Base-by-base conservation (phyloP, 2,797 vertebrate species). In the Diplodus sargus region DNA sequence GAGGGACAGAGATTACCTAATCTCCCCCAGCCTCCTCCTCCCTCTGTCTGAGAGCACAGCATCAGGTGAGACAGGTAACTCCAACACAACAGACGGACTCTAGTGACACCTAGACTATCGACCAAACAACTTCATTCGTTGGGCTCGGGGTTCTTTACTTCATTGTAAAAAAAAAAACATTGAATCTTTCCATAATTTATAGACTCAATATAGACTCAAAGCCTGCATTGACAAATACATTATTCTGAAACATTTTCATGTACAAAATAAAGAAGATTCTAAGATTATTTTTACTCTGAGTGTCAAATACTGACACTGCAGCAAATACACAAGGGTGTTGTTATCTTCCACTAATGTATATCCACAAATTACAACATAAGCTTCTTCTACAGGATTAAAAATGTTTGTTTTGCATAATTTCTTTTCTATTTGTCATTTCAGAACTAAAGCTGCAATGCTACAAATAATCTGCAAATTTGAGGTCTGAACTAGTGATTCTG, bases 1-100 rank as follows among this genome's bases (percentile, higher is more conserved):
- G 61, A 48, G 52, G 23, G 70, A 77, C 42, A 62, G 75, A 79
- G 60, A 90, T 94, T 87, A 93, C 81, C 87, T 92, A 89, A 92
- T 86, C 74, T 73, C 59, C 76, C 63, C 25, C 20, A 74, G 53
- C 12, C 30, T 4, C 78, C 74, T 88, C 70, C 77, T 75, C 75
- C 81, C 45, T 75, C 69, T 57, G 67, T 72, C 73, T 0, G 18
- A 75, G 23, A 79, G 79, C 49, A 45, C 61, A 43, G 65, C 65
- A 77, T 76, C 68, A 81, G 59, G 53, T 69, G 59, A 66, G 64
- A 28, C 68, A 87, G 70, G 81, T 62, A 71, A 75, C 25, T 53
- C 14, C 17, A 75, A 70, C 45, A 65, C 71, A 76, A 77, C 59
- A 71, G 43, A 51, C 43, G 78, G 68, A 71, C 84, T 89, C 75